These are phyloP conservation scores for Eospalax fontanierii DNA, from an alignment of 2,797 vertebrate species.

Conservation along the genomic window DNA sequence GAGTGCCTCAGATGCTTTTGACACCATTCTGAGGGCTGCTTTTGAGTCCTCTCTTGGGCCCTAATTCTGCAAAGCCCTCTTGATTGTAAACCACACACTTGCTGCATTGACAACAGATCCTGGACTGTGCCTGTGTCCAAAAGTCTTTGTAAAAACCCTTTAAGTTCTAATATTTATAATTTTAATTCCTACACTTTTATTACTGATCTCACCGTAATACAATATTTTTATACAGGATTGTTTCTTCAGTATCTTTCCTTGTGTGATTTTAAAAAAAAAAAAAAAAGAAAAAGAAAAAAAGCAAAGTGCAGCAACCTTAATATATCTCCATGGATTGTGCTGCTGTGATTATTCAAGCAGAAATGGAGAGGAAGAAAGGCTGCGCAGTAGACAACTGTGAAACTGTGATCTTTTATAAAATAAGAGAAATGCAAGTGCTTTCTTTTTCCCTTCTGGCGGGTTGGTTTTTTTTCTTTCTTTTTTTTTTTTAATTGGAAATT, in stretches of 20 bases:
- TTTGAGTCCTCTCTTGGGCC: slow-evolving; percentile 45
- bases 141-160: slow-evolving; percentile 76
- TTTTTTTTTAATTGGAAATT: slow-evolving; percentile 54
- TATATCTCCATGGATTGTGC: slow-evolving; percentile 71
- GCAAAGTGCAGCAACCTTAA: slow-evolving; percentile 79
- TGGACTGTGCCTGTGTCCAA: slow-evolving; percentile 74
- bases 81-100: slow-evolving; percentile 82
- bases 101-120: slow-evolving; percentile 75
- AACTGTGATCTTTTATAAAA: slow-evolving; percentile 85
- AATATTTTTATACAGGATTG: slow-evolving; percentile 82
- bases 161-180: slow-evolving; percentile 76
- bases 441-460: slow-evolving; percentile 64
- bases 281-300: slow-evolving; percentile 56
- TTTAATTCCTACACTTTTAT: slow-evolving; percentile 74
- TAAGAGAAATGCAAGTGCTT: slow-evolving; percentile 71
- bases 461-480: slow-evolving; percentile 19
- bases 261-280: slow-evolving; percentile 62
- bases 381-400: slow-evolving; percentile 83
- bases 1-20: slow-evolving; percentile 74
- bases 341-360: slow-evolving; percentile 71
- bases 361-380: slow-evolving; percentile 78
- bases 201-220: slow-evolving; percentile 64
- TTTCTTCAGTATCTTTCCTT: slow-evolving; percentile 68
- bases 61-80: slow-evolving; percentile 74
- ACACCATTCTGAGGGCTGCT: slow-evolving; percentile 65